These are phyloP conservation scores for Drosophila ercepeae DNA, from an alignment of 1,140 invertebrate genomes.

Conservation along the genomic window DNA sequence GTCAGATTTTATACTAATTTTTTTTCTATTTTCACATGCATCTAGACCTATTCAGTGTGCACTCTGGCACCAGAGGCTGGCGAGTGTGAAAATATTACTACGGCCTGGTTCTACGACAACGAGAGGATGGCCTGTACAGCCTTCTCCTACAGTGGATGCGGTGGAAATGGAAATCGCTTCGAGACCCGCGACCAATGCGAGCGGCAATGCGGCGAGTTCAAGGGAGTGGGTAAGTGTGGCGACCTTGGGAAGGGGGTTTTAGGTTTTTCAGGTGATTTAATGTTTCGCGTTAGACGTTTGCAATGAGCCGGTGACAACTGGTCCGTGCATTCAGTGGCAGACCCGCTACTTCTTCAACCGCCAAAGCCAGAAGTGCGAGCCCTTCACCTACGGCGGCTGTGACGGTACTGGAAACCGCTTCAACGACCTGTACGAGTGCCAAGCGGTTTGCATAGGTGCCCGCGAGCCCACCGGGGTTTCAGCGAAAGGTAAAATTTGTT, in stretches of 20 bases:
- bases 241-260: background rate
- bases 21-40: background rate
- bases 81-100: conserved; percentile 87
- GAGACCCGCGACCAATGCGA: conserved; percentile 92
- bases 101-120: conserved; percentile 91
- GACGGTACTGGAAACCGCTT: conserved; percentile 94
- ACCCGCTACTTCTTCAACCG: conserved; percentile 89
- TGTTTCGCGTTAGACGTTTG: conserved; percentile 86
- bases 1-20: background rate
- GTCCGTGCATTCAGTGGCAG: conserved; percentile 88
- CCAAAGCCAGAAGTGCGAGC: conserved; percentile 85
- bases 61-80: conserved; percentile 87
- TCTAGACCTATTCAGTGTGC: conserved; percentile 84
- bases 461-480: conserved; percentile 58
- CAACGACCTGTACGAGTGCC: conserved; percentile 88
- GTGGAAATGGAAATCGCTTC: conserved; percentile 93
- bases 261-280: conserved; percentile 37
- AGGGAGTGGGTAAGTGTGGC: conserved; percentile 87
- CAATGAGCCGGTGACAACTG: conserved; percentile 86
- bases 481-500: conserved; percentile 64
- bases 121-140: conserved; percentile 86
- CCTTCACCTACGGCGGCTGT: conserved; percentile 94
- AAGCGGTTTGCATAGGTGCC: conserved; percentile 85
- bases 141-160: conserved; percentile 93
- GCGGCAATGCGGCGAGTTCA: conserved; percentile 90